phyloP scores from a whole-genome alignment of 2,888 invertebrate genomes.

The Cheilosia vulpina region DNA sequence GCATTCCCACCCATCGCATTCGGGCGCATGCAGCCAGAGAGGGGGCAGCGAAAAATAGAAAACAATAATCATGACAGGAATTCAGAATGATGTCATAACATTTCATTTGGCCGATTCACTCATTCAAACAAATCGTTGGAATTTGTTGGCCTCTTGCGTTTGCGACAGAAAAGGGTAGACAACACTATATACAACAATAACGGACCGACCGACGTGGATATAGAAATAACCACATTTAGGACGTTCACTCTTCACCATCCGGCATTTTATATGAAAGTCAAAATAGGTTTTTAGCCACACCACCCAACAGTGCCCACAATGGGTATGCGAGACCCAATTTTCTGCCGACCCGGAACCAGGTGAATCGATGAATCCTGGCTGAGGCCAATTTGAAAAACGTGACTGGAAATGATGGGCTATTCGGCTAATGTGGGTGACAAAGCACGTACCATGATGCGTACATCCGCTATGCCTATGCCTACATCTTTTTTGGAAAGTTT shows the following conservation, averaged over 20 bases:
- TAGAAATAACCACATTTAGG: slow-evolving; percentile 70
- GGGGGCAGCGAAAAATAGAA: slow-evolving; percentile 56
- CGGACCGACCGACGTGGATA: slow-evolving; percentile 37
- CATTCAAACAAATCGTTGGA: slow-evolving; percentile 71
- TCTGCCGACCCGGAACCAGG: slow-evolving; percentile 50
- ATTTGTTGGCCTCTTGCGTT: slow-evolving; percentile 53
- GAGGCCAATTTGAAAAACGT: slow-evolving; percentile 74
- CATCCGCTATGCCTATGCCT: slow-evolving; percentile 44
- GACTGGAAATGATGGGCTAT: slow-evolving; percentile 74
- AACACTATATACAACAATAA: slow-evolving; percentile 2
- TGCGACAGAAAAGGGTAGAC: slow-evolving; percentile 38
- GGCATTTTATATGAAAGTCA: slow-evolving; percentile 47
- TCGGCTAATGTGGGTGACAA: slow-evolving; percentile 74
- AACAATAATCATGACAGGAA: slow-evolving; percentile 71
- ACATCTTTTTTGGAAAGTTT: too few species aligned
- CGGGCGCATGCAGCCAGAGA: not conserved
- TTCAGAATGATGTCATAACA: slow-evolving; percentile 72
- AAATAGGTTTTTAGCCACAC: slow-evolving; percentile 52
- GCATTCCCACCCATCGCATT: slow-evolving; percentile 29
- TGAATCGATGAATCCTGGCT: slow-evolving; percentile 71
- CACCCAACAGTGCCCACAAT: slow-evolving; percentile 32
- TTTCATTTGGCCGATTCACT: slow-evolving; percentile 71
- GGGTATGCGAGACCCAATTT: slow-evolving; percentile 52
- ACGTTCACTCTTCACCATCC: slow-evolving; percentile 47
- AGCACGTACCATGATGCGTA: slow-evolving; percentile 75